Evolutionary conservation across 2,888 invertebrate genomes (phyloP), one percentile per base, ranked within the genome.

Genomic region (Eurytoma adleriae): DNA sequence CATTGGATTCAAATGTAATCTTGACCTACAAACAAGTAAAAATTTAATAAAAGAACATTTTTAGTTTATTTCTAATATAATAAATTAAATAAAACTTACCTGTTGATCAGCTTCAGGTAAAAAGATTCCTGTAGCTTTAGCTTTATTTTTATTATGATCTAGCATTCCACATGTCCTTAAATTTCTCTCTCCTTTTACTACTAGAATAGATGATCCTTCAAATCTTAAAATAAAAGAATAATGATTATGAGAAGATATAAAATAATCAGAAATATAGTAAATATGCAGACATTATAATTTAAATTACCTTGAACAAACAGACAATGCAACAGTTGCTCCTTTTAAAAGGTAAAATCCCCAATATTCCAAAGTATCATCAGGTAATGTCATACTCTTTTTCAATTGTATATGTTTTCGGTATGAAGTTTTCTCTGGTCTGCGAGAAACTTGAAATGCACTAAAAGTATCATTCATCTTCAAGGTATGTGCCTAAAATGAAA

Each of bases 271-370:
- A 27, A 50, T 59, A 10, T 52, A 54, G 4, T n/a, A 64, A 13
- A 64, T 48, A 2, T 30, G n/a, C 20, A 74, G 20, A 52, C 30
- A 16, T 30, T 10, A 40, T 56, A 56, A 48, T 72, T 71, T 57
- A 4, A 18, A 68, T 24, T 93, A 95, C 87, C 95, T 93, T 14
- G 96, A 96, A 88, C 96, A 97, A 64, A 95, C 95, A 87, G 95
- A 95, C 30, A 97, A 91, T 83, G 94, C 93, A 2, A 97, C 96
- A 14, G 93, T 93, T 1, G 96, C 96, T 30, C 96, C 96, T 90
- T 94, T 94, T 69, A 96, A 91, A 67, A 97, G 91, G 91, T 95
- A 96, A 91, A 97, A 96, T 2, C 96, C 96, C 96, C 96, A 97
- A 90, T 96, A 97, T 89, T 97, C 96, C 54, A 96, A 91, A 13